Evolutionary conservation across 2,888 invertebrate species (phyloP).

Genomic region (Epiblema foenella): DNA sequence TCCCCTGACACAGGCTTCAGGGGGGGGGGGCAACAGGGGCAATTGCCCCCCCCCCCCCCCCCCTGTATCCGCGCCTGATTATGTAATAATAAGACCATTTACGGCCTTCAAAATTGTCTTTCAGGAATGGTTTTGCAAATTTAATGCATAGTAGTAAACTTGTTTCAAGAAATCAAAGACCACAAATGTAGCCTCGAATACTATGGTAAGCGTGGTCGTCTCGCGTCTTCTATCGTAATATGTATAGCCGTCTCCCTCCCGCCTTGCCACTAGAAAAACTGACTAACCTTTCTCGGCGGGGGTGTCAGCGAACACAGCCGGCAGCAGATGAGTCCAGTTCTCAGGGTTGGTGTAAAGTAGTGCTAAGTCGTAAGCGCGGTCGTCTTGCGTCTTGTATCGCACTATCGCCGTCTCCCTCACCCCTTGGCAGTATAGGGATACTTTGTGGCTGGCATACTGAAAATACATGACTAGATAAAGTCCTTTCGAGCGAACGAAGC

Average conservation of each 20-base stretch:
- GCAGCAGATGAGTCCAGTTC: constrained; percentile 62
- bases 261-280: constrained; percentile 66
- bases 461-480: constrained; percentile 45
- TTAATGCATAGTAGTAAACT: no score
- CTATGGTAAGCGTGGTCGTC: constrained; percentile 79
- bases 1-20: no score
- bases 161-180: no score
- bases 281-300: constrained; percentile 69
- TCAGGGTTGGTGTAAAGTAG: constrained; percentile 72
- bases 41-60: no score
- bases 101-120: no score
- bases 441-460: constrained; percentile 69
- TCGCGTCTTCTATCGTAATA: constrained; percentile 76
- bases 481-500: no score
- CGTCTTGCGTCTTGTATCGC: constrained; percentile 75
- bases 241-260: constrained; percentile 72
- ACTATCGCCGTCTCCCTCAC: constrained; percentile 75
- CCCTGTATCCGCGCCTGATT: no score
- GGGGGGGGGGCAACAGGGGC: no score
- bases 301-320: constrained; percentile 64
- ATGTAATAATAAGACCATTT: no score
- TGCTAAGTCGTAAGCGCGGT: constrained; percentile 79
- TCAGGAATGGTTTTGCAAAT: no score
- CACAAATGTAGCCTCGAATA: no score
- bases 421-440: constrained; percentile 73